phyloP scores from a whole-genome alignment of 1,140 invertebrate species.

The Globodera ellingtonae region DNA sequence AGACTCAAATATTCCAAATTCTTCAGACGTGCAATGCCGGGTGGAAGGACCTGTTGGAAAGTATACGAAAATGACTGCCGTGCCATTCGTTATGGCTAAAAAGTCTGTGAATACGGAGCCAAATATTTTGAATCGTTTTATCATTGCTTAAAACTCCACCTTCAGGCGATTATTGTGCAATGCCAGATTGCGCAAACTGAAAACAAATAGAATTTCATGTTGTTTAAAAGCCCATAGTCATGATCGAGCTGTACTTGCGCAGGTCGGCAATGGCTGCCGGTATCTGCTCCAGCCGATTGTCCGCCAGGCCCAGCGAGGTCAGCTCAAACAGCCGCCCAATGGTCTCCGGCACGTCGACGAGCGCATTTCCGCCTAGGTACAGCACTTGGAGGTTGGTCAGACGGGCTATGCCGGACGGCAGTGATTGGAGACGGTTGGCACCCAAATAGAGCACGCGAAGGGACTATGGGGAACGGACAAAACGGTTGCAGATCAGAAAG shows the following conservation, averaged over 20 bases:
- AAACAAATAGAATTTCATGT: neutral
- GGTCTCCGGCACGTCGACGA: constrained; percentile 82
- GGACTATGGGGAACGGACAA: constrained; percentile 54
- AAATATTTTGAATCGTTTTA: too few relatives aligned
- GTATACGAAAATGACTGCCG: neutral
- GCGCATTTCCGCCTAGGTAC: constrained; percentile 85
- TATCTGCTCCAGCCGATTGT: constrained; percentile 84
- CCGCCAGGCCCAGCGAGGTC: constrained; percentile 82
- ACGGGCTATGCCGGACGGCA: constrained; percentile 80
- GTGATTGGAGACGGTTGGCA: constrained; percentile 78
- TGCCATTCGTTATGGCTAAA: too few relatives aligned
- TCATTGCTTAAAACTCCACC: neutral
- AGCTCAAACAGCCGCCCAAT: constrained; percentile 79
- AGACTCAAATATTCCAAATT: constrained; percentile 85
- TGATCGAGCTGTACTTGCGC: constrained; percentile 68
- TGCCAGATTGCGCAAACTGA: constrained; percentile 77
- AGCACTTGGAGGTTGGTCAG: constrained; percentile 78
- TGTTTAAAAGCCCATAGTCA: too few relatives aligned
- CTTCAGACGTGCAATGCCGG: constrained; percentile 86
- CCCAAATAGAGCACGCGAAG: constrained; percentile 87
- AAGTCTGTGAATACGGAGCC: too few relatives aligned
- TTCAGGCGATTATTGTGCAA: constrained; percentile 81
- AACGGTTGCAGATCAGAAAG: too few relatives aligned
- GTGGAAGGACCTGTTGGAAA: constrained; percentile 79
- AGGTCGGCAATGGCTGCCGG: constrained; percentile 84